Base-by-base conservation (phyloP, 2,113 vertebrate genomes). In the Poeciliopsis occidentalis region DNA sequence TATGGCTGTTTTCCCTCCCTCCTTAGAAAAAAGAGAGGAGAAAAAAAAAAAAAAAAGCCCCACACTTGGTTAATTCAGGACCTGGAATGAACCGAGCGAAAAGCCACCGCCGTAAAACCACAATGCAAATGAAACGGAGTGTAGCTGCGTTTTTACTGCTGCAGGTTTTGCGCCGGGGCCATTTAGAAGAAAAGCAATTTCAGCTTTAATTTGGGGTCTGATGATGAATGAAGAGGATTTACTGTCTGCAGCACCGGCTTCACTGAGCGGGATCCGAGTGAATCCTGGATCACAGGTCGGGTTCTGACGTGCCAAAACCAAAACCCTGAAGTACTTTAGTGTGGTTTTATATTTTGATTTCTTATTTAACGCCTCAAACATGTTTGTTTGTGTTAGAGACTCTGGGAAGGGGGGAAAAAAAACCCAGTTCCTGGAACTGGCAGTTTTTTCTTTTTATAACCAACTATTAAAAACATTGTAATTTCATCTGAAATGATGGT, bases 111-210 rank as follows among this genome's bases (percentile, higher is more conserved):
- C 44, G 22, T 76, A 78, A 76, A 82, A 77, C 76, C 64, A 74
- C 64, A 71, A 74, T 74, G 74, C 71, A 84, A 73, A 79, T 78
- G 75, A 83, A 83, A 75, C 54, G 0, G 76, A 54, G 39, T 67
- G 77, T n/a, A 26, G 79, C 76, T 51, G 4, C 31, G 12, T 78
- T 68, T 47, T 80, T 76, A 69, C 74, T 78, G 81, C 69, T 41
- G 71, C 76, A 82, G 47, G 63, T 80, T 83, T 71, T 64, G 69
- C 67, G 60, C 72, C 0, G 29, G 13, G 60, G 84, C 75, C 79
- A 82, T 85, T 84, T 71, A 57, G 44, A 69, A 67, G 63, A 82
- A 81, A 81, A 41, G 75, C 66, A 76, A 78, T 88, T 86, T 76
- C 68, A 66, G 71, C 74, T 72, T 64, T 60, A 80, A 82, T 80